Base-by-base conservation (phyloP, 1,140 invertebrate species). In the Pectinophora gossypiella region DNA sequence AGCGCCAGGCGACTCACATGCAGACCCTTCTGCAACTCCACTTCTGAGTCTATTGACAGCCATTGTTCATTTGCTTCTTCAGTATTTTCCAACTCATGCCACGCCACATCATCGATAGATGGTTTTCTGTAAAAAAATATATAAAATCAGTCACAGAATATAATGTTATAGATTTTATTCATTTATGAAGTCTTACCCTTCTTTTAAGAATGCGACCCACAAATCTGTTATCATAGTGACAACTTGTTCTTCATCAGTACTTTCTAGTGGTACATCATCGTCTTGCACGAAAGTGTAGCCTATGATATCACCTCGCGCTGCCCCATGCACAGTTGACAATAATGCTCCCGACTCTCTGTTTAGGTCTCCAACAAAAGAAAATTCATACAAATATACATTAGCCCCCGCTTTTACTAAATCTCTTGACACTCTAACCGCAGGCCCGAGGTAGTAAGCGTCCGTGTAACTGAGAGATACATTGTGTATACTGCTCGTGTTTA, bases 331-430 rank as follows among this genome's bases (percentile, higher is more conserved):
- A 6, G n/a, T 40, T 7, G 2, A 15, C 13, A 40, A 13, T 12
- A 68, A 7, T 13, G 61, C 20, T 1, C n/a, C n/a, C n/a, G 53
- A 21, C 16, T 58, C 54, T 47, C 55, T 57, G 36, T 69, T 71
- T n/a, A 68, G 38, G 3, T 38, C 16, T n/a, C 68, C 67, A 12
- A 63, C 53, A 43, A 68, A 82, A 4, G 64, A 58, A 50, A 78
- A 85, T 36, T 82, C 78, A 46, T 82, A 82, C 22, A 80, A 64
- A 51, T 66, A 85, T 1, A 85, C 72, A 0, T 36, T 70, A 6
- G 63, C 64, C 0, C 75, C 78, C 4, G 62, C 64, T 16, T 49
- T 19, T 0, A 64, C 56, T 12, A 82, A 27, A 9, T 52, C 45
- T 23, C 78, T 54, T 0, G 78, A 75, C 4, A 53, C 49, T 23